Evolutionary conservation across 2,888 invertebrate species (phyloP), one percentile per base, ranked within the genome.

Genomic region (Tinea semifulvella): DNA sequence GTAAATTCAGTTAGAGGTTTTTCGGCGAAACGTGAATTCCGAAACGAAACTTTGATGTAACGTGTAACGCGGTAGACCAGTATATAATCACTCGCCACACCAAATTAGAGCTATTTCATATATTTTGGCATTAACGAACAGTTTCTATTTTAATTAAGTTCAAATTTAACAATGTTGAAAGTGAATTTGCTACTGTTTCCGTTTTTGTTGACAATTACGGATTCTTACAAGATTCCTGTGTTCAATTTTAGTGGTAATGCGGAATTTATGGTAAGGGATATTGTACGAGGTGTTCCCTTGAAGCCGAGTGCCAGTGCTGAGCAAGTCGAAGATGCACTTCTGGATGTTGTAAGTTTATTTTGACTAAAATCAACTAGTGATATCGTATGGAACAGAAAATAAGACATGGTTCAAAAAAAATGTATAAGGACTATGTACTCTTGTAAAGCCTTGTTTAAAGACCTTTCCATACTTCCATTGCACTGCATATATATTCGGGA

Each of bases 331-430:
- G 36, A 36, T 18, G 36, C 36, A 6, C n/a, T 36, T 6, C n/a
- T 36, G 18, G 36, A 36, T 16, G 36, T 36, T 18, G 36, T 36
- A n/a, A 36, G 36, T 35, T n/a, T 5, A 7, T 22, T 22, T 22
- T 5, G 8, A 22, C 22, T 22, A 7, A 7, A 22, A 22, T 7
- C 22, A 8, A 7, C 6, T 22, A 22, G 6, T 8, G 8, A 5
- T 7, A 22, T 7, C 5, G 8, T 7, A 22, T 7, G 5, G 6
- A 22, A 22, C 5, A 5, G 22, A 5, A 8, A 7, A 22, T 22
- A 7, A 22, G 22, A 22, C 22, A 22, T 22, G 22, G 8, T 22
- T 22, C 8, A 22, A 22, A 8, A n/a, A n/a, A n/a, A n/a, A n/a
- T n/a, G n/a, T n/a, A n/a, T n/a, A n/a, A n/a, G n/a, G n/a, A n/a